Evolutionary conservation across 2,888 invertebrate species (phyloP).

Genomic region (Sphecodes monilicornis): DNA sequence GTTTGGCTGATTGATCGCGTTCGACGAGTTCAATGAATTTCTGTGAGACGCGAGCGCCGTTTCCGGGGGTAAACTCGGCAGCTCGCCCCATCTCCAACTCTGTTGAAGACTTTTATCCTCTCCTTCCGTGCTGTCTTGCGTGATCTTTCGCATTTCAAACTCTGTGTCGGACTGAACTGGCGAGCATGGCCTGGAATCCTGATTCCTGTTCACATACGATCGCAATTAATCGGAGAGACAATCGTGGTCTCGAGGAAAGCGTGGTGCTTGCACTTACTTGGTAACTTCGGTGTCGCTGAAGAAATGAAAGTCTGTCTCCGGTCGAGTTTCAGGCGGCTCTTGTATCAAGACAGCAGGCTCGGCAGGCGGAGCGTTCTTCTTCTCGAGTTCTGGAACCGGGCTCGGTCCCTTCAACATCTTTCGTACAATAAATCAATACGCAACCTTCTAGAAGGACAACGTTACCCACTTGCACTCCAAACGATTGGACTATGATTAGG

Average conservation of each 20-base stretch:
- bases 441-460: neutral
- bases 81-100: slow-evolving; percentile 96
- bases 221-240: neutral
- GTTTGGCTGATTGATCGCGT: slow-evolving; percentile 71
- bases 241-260: neutral
- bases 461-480: neutral
- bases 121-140: slow-evolving; percentile 84
- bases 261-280: slow-evolving; percentile 78
- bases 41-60: slow-evolving; percentile 73
- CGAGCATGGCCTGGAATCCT: slow-evolving; percentile 90
- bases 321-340: slow-evolving; percentile 83
- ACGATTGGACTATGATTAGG: neutral
- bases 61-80: slow-evolving; percentile 87
- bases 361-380: slow-evolving; percentile 45
- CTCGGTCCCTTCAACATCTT: slow-evolving; percentile 74
- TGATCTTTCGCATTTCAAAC: slow-evolving; percentile 89
- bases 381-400: slow-evolving; percentile 74
- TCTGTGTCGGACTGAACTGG: slow-evolving; percentile 98
- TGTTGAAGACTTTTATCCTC: slow-evolving; percentile 85
- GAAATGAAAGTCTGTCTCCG: slow-evolving; percentile 92
- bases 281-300: slow-evolving; percentile 97
- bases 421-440: neutral
- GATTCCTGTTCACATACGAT: slow-evolving; percentile 75
- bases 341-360: slow-evolving; percentile 70
- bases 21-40: slow-evolving; percentile 74